Evolutionary conservation across 2,888 invertebrate species (phyloP), one percentile per base, ranked within the genome.

Genomic region (Smittia sp.): DNA sequence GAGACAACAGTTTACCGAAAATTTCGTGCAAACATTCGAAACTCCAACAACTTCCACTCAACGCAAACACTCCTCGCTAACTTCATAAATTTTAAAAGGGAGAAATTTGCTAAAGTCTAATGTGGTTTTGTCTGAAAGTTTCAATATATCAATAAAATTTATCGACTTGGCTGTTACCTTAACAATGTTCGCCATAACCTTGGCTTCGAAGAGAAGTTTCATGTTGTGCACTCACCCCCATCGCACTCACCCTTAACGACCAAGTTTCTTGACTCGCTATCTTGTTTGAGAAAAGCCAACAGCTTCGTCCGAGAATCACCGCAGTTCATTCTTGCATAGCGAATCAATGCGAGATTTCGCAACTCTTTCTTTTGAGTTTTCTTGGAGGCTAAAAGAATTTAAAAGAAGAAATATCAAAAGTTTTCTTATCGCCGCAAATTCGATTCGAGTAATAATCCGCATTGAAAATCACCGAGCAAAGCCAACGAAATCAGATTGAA

Each of bases 91-190:
- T 46, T 46, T n/a, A 13, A 11, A n/a, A n/a, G n/a, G 11, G 15
- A 46, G 46, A 46, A 46, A 46, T 46, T 62, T 13, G 1, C 22
- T 62, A 7, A 62, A 22, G 15, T 46, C 46, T 27, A 46, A 41
- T 68, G 68, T 20, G 52, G 68, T 68, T 66, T 66, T 41, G 39
- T 68, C 22, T 24, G 68, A 68, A 68, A 68, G 68, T 68, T 15
- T 46, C 46, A 24, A 68, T 68, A 68, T 46, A 68, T 68, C 68
- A 68, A 68, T 68, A 68, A 68, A 41, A 68, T 68, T 68, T 68
- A 68, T 68, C 46, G 68, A 68, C 24, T 46, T 68, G 68, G 4
- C 7, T 52, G 32, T 32, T 32, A 32, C 32, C 32, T 32, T 6
- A 32, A 32, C 32, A 9, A 32, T 32, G 9, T 32, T 32, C 9